phyloP scores from a whole-genome alignment of 2,888 invertebrate genomes.

The Drosophila suboccidentalis region DNA sequence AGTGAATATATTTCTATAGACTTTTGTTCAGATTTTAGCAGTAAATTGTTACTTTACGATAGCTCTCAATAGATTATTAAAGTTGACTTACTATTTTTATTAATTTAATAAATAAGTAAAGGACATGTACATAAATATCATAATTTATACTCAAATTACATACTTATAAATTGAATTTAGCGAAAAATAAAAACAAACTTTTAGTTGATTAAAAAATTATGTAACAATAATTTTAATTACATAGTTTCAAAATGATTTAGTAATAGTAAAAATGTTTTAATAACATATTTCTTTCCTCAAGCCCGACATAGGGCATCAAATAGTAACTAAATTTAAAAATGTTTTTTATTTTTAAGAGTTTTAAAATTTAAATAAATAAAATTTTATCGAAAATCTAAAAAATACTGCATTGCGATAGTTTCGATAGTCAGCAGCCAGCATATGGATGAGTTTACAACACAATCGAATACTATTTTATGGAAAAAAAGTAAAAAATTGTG shows the following conservation, averaged over 20 bases:
- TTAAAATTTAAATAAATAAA: no score
- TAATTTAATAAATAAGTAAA: not conserved
- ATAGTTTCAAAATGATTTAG: not conserved
- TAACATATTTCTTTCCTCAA: no score
- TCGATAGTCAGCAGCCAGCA: not conserved
- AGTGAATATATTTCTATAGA: no score
- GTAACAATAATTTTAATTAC: not conserved
- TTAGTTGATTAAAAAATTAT: not conserved
- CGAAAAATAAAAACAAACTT: no score
- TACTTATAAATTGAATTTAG: not conserved
- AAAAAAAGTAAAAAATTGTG: not conserved
- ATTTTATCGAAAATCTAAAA: not conserved
- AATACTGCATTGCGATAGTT: slow-evolving; percentile 1
- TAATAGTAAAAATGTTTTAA: no score
- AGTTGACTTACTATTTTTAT: not conserved
- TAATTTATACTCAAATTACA: not conserved
- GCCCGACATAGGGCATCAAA: no score
- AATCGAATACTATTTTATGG: not conserved
- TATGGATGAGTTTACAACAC: not conserved
- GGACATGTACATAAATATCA: not conserved
- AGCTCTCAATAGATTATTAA: not conserved
- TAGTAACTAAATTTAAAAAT: no score
- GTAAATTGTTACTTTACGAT: no score
- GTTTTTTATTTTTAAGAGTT: no score
- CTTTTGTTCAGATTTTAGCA: no score